Percentiles rank a stretch among this genome's conserved stretches.
Conservation (phyloP, 2,113 vertebrate species). For the Elephas maximus region DNA sequence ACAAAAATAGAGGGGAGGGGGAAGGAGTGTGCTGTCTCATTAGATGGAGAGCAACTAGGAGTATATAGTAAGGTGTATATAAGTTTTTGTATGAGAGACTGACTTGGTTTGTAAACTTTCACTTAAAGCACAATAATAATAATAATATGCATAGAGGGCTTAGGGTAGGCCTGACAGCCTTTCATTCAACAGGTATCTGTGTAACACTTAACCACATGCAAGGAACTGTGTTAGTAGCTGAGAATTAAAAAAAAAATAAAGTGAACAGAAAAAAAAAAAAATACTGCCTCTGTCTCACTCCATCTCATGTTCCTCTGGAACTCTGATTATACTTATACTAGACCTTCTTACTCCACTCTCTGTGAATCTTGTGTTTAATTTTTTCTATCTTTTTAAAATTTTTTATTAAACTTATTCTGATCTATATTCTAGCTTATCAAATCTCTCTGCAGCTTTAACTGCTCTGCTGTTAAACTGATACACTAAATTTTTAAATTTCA, state of each 20-base stretch:
- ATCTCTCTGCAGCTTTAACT: not conserved
- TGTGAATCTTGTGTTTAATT: not conserved
- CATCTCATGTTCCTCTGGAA: not conserved
- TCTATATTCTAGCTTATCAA: constrained; percentile 33
- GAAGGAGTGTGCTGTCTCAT: too few relatives aligned
- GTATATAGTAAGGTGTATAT: too few relatives aligned
- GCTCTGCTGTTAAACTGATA: not conserved
- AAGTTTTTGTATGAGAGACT: too few relatives aligned
- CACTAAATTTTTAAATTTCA: not conserved
- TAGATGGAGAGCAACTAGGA: too few relatives aligned
- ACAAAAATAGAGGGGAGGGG: too few relatives aligned
- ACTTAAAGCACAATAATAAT: too few relatives aligned
- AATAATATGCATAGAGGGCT: not conserved
- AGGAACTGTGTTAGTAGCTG: not conserved
- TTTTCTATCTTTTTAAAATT: not conserved
- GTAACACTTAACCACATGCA: not conserved
- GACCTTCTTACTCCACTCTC: not conserved
- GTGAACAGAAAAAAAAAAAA: not conserved
- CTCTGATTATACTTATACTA: not conserved
- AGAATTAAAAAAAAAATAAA: not conserved
- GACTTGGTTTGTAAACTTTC: too few relatives aligned
- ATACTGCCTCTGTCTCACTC: not conserved
- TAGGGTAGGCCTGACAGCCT: not conserved
- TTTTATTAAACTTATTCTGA: constrained; percentile 9
- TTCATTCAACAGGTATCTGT: not conserved